Evolutionary conservation across 1,140 invertebrate species (phyloP).

Genomic region (Zaprionus capensis): DNA sequence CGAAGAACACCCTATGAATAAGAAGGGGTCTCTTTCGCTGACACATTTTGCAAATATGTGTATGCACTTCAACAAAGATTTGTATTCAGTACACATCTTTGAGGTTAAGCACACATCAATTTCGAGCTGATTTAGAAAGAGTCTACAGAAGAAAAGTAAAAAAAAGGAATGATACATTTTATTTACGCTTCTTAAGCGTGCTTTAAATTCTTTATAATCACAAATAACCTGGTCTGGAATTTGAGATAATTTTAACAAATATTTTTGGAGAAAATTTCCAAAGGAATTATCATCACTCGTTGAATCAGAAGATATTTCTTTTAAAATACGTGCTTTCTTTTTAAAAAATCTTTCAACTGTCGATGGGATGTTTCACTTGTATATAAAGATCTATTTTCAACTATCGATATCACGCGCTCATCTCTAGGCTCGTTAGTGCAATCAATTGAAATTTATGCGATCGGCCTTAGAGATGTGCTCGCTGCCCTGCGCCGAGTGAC

Average conservation of each 20-base stretch:
- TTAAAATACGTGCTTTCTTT: background rate
- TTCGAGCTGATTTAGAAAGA: background rate
- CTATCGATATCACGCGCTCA: constrained; percentile 28
- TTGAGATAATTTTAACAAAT: background rate
- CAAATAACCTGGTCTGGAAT: background rate
- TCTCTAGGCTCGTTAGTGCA: constrained; percentile 71
- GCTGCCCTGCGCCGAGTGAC: constrained; percentile 37
- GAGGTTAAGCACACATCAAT: constrained; percentile 4
- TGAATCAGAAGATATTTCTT: background rate
- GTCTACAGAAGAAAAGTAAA: background rate
- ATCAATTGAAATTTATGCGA: constrained; percentile 79
- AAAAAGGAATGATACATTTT: background rate
- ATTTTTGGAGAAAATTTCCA: background rate
- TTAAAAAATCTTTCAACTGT: too few relatives aligned
- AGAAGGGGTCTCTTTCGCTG: constrained; percentile 7
- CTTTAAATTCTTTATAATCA: background rate
- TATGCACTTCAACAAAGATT: constrained; percentile 3
- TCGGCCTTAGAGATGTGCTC: constrained; percentile 61
- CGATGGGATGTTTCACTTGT: too few relatives aligned
- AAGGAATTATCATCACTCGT: background rate
- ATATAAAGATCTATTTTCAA: too few relatives aligned
- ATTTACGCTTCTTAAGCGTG: constrained; percentile 5
- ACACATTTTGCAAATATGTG: constrained; percentile 15
- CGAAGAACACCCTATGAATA: background rate
- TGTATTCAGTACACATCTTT: constrained; percentile 6